These are phyloP conservation scores for Coranthus polyacanthus DNA, from an alignment of 2,797 vertebrate genomes.

Conservation along the genomic window DNA sequence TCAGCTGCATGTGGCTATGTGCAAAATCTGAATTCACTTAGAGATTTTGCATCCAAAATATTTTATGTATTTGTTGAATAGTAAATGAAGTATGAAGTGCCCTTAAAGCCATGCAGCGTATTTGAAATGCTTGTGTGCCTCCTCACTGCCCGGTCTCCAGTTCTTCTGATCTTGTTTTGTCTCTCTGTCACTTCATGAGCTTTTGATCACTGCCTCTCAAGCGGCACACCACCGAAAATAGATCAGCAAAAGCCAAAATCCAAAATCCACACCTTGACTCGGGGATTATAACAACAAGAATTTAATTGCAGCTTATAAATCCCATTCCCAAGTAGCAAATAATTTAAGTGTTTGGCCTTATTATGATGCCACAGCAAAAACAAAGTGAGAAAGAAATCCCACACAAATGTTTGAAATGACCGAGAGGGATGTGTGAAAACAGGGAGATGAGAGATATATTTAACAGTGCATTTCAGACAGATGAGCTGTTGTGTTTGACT, in stretches of 20 bases:
- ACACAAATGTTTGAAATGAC: conserved; percentile 15
- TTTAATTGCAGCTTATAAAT: conserved; percentile 30
- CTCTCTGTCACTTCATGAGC: background rate
- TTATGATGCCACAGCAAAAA: conserved; percentile 6
- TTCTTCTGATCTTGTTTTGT: conserved; percentile 30
- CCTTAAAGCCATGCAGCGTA: background rate
- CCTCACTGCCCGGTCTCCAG: conserved; percentile 1
- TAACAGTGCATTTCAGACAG: conserved; percentile 15
- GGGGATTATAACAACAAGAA: conserved; percentile 32
- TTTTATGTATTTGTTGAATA: background rate
- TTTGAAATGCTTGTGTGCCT: background rate
- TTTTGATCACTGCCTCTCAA: conserved; percentile 38
- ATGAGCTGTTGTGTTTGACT: conserved; percentile 36
- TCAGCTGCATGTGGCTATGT: too few relatives aligned
- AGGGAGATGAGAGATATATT: conserved; percentile 4
- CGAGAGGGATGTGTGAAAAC: conserved; percentile 15
- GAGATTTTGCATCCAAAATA: background rate
- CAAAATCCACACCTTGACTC: conserved; percentile 30
- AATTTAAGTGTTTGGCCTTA: conserved; percentile 15
- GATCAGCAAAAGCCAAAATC: conserved; percentile 23
- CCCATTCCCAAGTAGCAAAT: conserved; percentile 22
- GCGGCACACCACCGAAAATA: conserved; percentile 31
- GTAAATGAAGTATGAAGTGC: background rate
- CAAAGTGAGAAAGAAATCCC: background rate
- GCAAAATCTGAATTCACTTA: too few relatives aligned